A percentile compares a stretch with the other conserved stretches of the same genome.
Conservation (phyloP, 2,113 vertebrate genomes). For the Heterocephalus glaber region DNA sequence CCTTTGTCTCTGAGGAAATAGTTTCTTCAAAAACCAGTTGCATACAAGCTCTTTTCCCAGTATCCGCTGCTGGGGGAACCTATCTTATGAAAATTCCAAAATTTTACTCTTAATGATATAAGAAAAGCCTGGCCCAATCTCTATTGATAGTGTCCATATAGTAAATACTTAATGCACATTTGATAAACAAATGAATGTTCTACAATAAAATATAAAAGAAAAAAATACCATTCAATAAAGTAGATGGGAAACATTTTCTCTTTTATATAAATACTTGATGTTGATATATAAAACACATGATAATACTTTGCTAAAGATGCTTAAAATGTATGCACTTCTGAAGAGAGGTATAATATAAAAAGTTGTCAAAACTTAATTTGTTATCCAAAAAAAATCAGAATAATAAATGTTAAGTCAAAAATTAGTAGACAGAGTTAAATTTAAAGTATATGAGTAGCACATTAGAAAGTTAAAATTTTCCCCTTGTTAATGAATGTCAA, state of each 20-base stretch:
- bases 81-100: neutral
- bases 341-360: neutral
- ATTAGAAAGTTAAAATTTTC: constrained; percentile 7
- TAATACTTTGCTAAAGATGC: constrained; percentile 6
- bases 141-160: neutral
- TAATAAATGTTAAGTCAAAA: constrained; percentile 2
- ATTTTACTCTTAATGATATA: neutral
- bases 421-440: neutral
- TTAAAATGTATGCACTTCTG: neutral
- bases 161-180: neutral
- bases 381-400: constrained; percentile 19
- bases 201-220: neutral
- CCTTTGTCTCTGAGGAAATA: neutral
- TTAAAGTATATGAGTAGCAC: neutral
- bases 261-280: neutral
- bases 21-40: neutral
- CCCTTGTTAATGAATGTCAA: neutral
- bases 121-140: neutral
- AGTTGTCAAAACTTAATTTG: neutral
- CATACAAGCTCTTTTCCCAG: neutral
- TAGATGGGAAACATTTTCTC: neutral
- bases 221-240: neutral
- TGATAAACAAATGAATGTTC: neutral
- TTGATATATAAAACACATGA: neutral
- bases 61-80: neutral